Base-by-base conservation (phyloP, 1,140 invertebrate species). In the Zophobas morio region DNA sequence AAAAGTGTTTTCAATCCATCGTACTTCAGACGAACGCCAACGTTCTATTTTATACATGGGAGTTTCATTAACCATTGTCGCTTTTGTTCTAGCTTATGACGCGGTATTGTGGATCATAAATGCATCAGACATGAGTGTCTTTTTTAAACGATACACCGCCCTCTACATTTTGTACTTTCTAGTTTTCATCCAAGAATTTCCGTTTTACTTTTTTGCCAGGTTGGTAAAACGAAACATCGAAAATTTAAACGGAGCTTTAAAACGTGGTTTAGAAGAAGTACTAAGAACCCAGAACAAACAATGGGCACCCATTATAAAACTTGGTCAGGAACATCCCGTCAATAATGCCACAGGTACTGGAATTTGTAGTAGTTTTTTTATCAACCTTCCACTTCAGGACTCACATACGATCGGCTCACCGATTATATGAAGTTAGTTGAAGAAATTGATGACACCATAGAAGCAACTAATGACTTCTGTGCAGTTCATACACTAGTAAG, bases 371-470 rank as follows among this genome's bases (percentile, higher is more conserved):
- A 51, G 20, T 20, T 51, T 51, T 2, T 20, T 51, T 5, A 6
- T 51, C n/a, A 20, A 51, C 6, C 4, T 51, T 20, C 6, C 20
- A 46, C 20, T 51, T 4, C n/a, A 51, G 49, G 6, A 5, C 33
- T 66, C 8, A 66, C 1, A 2, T 66, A 66, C 6, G 60, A 66
- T 20, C 60, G 60, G 1, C 39, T 66, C 8, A 66, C 40, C 20
- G 37, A 46, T 5, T 66, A 42, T 36, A 66, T 66, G 60, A 66
- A 39, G 35, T 8, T 66, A 5, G 20, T 66, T 36, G 60, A 66
- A 39, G 20, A 66, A n/a, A 42, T 42, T 42, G 60, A 66, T 8
- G 60, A 66, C 1, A 39, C 33, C 2, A 36, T 66, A 20, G 60
- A 66, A 40, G 60, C 37, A 1, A 42, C 33, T 42, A 66, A 66